Percentiles rank a stretch among this genome's conserved stretches.
Evolutionary conservation across 2,113 vertebrate species (phyloP).

Genomic region (Hippocampus barbouri): DNA sequence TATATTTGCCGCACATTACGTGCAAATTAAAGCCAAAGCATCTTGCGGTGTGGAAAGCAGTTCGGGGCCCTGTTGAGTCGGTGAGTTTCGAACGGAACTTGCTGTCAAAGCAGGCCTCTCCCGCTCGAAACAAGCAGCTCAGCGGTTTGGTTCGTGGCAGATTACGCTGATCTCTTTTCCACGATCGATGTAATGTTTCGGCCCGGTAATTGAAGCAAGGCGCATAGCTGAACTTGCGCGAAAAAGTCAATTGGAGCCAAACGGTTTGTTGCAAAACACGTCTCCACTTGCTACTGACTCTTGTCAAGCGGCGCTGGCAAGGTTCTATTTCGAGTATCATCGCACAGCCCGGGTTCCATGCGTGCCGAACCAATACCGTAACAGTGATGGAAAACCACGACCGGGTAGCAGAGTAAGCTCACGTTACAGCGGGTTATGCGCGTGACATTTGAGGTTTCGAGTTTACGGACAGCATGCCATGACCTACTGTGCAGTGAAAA

Average conservation of each 20-base stretch:
- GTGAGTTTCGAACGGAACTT: conserved; percentile 19
- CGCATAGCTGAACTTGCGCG: neutral
- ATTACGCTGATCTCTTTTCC: conserved; percentile 41
- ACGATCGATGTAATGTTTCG: conserved; percentile 39
- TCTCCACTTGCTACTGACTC: neutral
- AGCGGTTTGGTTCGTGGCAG: conserved; percentile 45
- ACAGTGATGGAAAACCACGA: neutral
- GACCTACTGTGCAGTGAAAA: neutral
- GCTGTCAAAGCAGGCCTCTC: conserved; percentile 27
- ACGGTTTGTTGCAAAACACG: neutral
- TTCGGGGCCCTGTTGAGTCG: conserved; percentile 34
- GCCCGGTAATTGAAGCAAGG: conserved; percentile 34
- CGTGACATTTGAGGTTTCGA: neutral
- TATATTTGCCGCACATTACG: neutral
- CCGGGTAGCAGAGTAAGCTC: neutral
- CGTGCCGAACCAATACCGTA: neutral
- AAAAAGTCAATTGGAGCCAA: neutral
- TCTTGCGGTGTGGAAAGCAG: conserved; percentile 1
- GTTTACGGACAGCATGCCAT: neutral
- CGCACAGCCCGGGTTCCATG: neutral
- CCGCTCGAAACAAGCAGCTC: conserved; percentile 31
- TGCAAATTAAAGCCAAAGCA: conserved; percentile 7
- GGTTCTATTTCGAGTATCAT: neutral
- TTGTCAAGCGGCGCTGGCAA: neutral
- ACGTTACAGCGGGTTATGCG: neutral